Evolutionary conservation across 2,888 invertebrate genomes (phyloP), one percentile per base, ranked within the genome.

Genomic region (Dasypogon diadema): DNA sequence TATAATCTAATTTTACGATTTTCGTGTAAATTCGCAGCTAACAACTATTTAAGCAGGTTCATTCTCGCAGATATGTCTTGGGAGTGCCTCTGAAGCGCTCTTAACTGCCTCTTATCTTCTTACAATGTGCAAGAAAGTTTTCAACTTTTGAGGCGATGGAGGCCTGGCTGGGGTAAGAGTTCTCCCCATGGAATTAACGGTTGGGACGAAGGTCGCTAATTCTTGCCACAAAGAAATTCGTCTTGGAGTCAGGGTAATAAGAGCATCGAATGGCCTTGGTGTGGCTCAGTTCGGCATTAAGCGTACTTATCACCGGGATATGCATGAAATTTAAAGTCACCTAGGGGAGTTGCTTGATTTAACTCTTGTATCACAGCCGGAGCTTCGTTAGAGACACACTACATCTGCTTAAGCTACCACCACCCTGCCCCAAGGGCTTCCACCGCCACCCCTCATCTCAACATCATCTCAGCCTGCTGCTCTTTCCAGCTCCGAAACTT

Each of bases 281-380:
- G 22, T 34, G 54, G 70, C 34, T 70, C 30, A 26, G 68, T 63
- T 74, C 63, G 75, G 74, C 75, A 65, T 77, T 77, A 77, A 77
- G 75, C 73, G 63, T 77, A 77, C 77, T 75, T 77, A 77, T 77
- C 75, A 75, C 74, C 60, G 55, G 74, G 65, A 73, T 73, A 77
- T 75, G 75, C 77, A 77, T 77, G 75, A 77, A 77, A 75, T 75
- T 75, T 77, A 72, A 77, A 77, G 72, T 77, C 75, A 77, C 77
- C 77, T 77, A 65, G 72, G 77, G 77, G 77, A 77, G 46, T 77
- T 77, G 70, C 54, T 70, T 26, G 70, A 70, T 51, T 56, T 70
- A 70, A 70, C 54, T 70, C 70, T 70, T 70, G 51, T 70, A 51
- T 70, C 30, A 56, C 12, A n/a, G n/a, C 26, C 18, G n/a, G n/a